Conservation (phyloP, 1,140 invertebrate genomes). For the silkworm (Bombyx mori) region DNA sequence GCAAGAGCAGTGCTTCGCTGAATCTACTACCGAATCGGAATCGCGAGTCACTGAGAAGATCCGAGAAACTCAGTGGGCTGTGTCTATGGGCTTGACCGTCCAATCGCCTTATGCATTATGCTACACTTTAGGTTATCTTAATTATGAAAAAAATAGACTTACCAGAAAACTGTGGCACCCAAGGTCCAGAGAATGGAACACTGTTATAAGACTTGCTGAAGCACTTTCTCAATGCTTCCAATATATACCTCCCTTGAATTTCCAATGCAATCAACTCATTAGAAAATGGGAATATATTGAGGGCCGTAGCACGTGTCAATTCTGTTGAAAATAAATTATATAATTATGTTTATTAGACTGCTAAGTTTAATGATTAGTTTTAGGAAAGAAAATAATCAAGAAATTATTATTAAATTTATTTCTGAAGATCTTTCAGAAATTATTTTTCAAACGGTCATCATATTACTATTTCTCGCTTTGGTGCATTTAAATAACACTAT, state of each 20-base stretch:
- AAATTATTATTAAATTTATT: too few relatives aligned
- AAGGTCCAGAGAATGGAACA: constrained; percentile 37
- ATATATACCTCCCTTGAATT: constrained; percentile 34
- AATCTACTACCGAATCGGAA: too few relatives aligned
- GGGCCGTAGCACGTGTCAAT: constrained; percentile 44
- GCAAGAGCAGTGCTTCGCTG: too few relatives aligned
- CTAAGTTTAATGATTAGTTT: neutral
- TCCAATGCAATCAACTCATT: constrained; percentile 35
- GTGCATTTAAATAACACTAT: too few relatives aligned
- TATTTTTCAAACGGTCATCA: too few relatives aligned
- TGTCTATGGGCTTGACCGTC: too few relatives aligned
- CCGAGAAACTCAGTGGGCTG: too few relatives aligned
- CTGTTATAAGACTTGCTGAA: constrained; percentile 29
- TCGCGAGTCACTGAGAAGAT: too few relatives aligned
- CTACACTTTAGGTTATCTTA: neutral
- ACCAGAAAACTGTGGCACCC: constrained; percentile 51
- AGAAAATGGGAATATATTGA: constrained; percentile 44
- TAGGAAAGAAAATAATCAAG: too few relatives aligned
- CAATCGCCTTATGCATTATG: neutral
- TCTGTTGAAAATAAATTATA: constrained; percentile 26
- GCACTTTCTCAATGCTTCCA: constrained; percentile 33
- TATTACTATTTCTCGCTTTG: too few relatives aligned
- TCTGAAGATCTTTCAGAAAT: too few relatives aligned
- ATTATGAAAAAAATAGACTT: constrained; percentile 3
- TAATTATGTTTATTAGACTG: neutral